Evolutionary conservation across 2,888 invertebrate genomes (phyloP).

Genomic region (Conus canariensis): DNA sequence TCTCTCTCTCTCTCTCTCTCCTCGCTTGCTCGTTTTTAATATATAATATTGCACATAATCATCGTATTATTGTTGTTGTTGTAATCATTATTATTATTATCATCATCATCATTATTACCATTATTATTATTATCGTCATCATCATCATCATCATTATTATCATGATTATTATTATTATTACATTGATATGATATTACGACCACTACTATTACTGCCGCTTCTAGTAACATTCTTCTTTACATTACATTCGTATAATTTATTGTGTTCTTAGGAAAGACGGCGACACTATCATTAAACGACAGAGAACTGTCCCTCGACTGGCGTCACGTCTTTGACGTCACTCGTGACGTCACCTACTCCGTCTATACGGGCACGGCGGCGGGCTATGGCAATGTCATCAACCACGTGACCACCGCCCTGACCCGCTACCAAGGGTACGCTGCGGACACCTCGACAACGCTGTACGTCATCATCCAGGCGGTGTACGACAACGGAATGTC

Average conservation of each 20-base stretch:
- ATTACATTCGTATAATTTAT: no score
- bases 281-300: not conserved
- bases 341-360: constrained; percentile 25
- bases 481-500: constrained; percentile 18
- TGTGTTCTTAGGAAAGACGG: not conserved
- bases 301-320: not conserved
- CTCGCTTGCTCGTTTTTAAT: no score
- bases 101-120: no score
- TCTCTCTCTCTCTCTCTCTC: no score
- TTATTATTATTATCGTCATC: no score
- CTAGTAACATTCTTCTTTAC: not conserved
- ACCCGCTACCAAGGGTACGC: not conserved
- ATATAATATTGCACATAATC: no score
- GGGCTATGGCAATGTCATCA: constrained; percentile 41
- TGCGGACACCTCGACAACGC: not conserved
- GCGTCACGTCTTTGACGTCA: constrained; percentile 22
- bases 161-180: no score
- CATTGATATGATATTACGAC: not conserved
- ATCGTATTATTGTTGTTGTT: no score
- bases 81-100: no score
- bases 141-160: no score
- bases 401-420: constrained; percentile 26
- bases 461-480: constrained; percentile 23
- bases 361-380: constrained; percentile 26
- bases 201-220: not conserved